Base-by-base conservation (phyloP, 1,140 invertebrate genomes). In the Aphelinus atriplicis region DNA sequence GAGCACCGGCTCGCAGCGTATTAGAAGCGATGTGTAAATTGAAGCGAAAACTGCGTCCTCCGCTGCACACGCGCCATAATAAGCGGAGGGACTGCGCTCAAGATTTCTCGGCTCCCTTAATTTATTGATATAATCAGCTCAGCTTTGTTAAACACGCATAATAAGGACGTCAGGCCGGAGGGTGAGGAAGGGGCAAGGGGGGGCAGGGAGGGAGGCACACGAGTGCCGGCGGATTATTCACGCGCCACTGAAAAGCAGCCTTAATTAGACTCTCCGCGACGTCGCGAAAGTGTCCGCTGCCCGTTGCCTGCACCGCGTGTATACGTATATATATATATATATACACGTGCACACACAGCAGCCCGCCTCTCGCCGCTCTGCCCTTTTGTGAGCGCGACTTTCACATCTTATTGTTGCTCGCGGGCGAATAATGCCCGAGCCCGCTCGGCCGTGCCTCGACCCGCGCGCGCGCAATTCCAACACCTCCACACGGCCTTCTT, bases 61-160 rank as follows among this genome's bases (percentile, higher is more conserved):
- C 45, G 53, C 57, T 61, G 42, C 58, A 53, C 42, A 42, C 42
- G 69, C 69, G 57, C 63, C 63, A 71, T 71, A 71, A 71, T 47
- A 57, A 56, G 55, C 56, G 10, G 69, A 45, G 69, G 69, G 60
- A 56, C 51, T 7, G 42, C 26, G 57, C 43, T 51, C 69, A 74
- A 73, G 73, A 61, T 64, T 70, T 70, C 74, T 76, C 71, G 67
- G 45, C 69, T 43, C 67, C 72, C 76, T 74, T 85, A 86, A 87
- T 86, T 86, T 87, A 87, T 87, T 84, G 85, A 85, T 82, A 84
- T 85, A 86, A 85, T 87, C 84, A 84, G 84, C 84, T 85, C 82
- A 82, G 82, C 84, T 84, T 85, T 84, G 83, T 85, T 84, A 82
- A 85, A 81, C 80, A 80, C 81, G 81, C 80, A 83, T 84, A 84